Evolutionary conservation across 2,113 vertebrate genomes (phyloP).

Genomic region (Menura novaehollandiae): DNA sequence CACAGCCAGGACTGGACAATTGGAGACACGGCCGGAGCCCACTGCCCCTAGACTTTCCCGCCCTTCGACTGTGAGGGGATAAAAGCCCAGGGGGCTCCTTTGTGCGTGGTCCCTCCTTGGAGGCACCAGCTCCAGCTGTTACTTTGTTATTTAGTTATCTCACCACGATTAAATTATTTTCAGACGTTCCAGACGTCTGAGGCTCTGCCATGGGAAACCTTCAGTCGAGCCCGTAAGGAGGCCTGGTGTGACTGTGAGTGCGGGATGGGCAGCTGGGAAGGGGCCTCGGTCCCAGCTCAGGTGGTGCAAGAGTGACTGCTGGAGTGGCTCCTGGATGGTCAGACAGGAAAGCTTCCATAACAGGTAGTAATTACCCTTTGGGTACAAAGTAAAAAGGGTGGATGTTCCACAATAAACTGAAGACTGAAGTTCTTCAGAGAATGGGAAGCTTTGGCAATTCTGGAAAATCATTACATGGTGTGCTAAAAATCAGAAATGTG

Average conservation of each 20-base stretch:
- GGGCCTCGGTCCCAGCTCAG: accelerated
- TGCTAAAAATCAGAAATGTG: not conserved
- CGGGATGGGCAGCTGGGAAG: not conserved
- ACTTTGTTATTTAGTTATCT: not conserved
- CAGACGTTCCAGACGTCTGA: too few relatives aligned
- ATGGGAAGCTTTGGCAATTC: not conserved
- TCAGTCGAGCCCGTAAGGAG: accelerated
- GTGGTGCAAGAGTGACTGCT: accelerated
- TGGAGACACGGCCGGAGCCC: not conserved
- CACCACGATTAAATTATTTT: not conserved
- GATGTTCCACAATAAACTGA: not conserved
- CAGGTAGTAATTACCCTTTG: not conserved
- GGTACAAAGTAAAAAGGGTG: not conserved
- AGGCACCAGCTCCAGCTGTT: not conserved
- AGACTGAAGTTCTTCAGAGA: not conserved
- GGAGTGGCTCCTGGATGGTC: not conserved
- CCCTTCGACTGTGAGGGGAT: not conserved
- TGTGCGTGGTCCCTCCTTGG: accelerated
- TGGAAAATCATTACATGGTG: not conserved
- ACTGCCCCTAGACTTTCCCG: accelerated
- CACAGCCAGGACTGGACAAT: not conserved
- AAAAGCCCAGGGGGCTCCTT: not conserved
- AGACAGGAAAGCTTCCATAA: not conserved
- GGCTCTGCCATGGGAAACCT: not conserved
- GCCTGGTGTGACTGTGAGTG: accelerated